Base-by-base conservation (phyloP, 2,888 invertebrate species). In the Saturnia japonica region DNA sequence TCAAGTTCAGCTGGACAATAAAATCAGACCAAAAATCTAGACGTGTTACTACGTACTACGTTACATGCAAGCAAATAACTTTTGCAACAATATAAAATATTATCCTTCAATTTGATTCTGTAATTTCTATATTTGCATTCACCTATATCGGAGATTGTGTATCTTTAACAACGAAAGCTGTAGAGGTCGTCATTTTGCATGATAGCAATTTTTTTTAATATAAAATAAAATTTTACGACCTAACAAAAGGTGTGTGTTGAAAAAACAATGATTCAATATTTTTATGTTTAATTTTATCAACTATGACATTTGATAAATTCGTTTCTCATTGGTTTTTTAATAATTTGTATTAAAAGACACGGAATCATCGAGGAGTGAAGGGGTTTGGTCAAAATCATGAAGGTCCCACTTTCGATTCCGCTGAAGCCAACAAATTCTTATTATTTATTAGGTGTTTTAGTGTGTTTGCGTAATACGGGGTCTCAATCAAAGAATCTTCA, bases 21-120 rank as follows among this genome's bases (percentile, higher is more conserved):
- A 14, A 19, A 47, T 19, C 6, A 16, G 19, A 45, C 1, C 19
- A 47, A 54, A 22, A 54, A 54, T 22, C 54, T 6, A 54, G 19
- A 54, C 54, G 1, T 8, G 9, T 1, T 22, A 54, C 22, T 54
- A n/a, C 3, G 11, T 1, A 11, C 54, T 54, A 47, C 1, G 47
- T 47, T 47, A 1, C 22, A 54, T 2, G 22, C 22, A 11, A 62
- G 7, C 25, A 14, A 3, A 1, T 28, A 16, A 62, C 25, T 62
- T 34, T 62, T 2, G 34, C 19, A 62, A 62, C 34, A 34, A 34
- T 1, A 62, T n/a, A n/a, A n/a, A n/a, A n/a, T 16, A 34, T 28
- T 62, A 62, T 62, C 62, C 34, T 62, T 28, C 34, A 11, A 57
- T 57, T 57, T 25, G 62, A 14, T 28, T 62, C 14, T 57, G 57